Conservation (phyloP, 2,888 invertebrate genomes). For the Ophion slaviceki region DNA sequence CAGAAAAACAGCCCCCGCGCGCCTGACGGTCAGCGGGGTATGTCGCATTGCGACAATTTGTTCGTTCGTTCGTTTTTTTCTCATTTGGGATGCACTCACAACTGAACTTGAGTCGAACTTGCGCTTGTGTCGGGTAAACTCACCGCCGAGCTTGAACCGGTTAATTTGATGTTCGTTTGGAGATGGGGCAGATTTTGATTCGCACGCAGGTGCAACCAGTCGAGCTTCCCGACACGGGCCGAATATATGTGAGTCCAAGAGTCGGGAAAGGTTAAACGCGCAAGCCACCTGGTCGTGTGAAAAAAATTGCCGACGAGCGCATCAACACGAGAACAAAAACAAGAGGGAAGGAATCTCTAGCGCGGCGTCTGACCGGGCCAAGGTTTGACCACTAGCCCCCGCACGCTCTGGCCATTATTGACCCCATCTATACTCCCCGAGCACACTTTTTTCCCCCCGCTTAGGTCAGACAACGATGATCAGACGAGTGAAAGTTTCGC, state of each 20-base stretch:
- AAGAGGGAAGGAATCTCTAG: neutral
- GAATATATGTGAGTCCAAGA: too few relatives aligned
- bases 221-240: too few relatives aligned
- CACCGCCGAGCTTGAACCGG: too few relatives aligned
- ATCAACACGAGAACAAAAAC: conserved; percentile 1
- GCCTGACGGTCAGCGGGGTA: neutral
- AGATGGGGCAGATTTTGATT: too few relatives aligned
- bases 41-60: conserved; percentile 2
- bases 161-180: too few relatives aligned
- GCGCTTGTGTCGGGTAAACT: neutral
- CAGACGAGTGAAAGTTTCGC: conserved; percentile 26
- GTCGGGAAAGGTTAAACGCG: too few relatives aligned
- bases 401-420: conserved; percentile 45
- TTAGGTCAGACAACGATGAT: neutral
- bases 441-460: neutral
- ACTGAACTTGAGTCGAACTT: neutral
- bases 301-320: conserved; percentile 20
- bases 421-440: conserved; percentile 39
- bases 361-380: conserved; percentile 45
- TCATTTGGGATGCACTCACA: neutral
- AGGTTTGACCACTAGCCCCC: conserved; percentile 45
- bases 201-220: too few relatives aligned
- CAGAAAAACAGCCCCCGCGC: neutral
- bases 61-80: neutral
- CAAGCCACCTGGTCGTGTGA: neutral